Percentiles rank a stretch among this genome's conserved stretches.
These are phyloP conservation scores for Drosophila ambigua DNA, from an alignment of 1,140 invertebrate species.

Conservation along the genomic window DNA sequence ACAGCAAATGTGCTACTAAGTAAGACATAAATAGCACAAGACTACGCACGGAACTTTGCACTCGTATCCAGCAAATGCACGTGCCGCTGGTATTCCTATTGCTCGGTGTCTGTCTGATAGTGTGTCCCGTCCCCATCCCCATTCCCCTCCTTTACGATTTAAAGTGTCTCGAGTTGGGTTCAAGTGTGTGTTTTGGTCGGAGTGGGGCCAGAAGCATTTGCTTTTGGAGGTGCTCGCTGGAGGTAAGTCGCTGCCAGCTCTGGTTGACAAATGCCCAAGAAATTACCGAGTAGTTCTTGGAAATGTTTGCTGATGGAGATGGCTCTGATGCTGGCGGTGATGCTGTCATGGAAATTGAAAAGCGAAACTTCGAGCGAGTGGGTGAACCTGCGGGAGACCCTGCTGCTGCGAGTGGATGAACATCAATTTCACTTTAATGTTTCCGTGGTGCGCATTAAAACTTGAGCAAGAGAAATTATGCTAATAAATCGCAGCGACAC, in stretches of 20 bases:
- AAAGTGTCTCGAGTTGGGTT: conserved; percentile 44
- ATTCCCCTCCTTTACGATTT: too few relatives aligned
- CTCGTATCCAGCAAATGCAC: conserved; percentile 21
- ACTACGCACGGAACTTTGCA: conserved; percentile 34
- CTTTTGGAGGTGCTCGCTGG: conserved; percentile 27
- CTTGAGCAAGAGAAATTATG: conserved; percentile 77
- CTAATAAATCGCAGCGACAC: conserved; percentile 80
- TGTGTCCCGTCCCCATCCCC: conserved; percentile 4
- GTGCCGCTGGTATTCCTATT: neutral
- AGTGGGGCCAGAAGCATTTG: conserved; percentile 24
- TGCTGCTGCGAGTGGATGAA: conserved; percentile 45
- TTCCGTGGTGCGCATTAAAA: conserved; percentile 63
- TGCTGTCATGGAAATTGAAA: conserved; percentile 69
- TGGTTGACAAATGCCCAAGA: conserved; percentile 75
- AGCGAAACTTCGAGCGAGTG: conserved; percentile 31
- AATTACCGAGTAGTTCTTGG: conserved; percentile 68
- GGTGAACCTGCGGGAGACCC: conserved; percentile 21
- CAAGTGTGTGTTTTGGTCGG: conserved; percentile 5
- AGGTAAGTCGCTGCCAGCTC: conserved; percentile 23
- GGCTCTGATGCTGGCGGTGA: conserved; percentile 9
- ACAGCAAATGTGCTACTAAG: conserved; percentile 76
- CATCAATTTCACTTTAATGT: conserved; percentile 79
- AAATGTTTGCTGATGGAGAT: conserved; percentile 33
- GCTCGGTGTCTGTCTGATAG: neutral
- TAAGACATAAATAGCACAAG: conserved; percentile 79